Conservation (phyloP, 2,113 vertebrate species). For the Phaethon lepturus region DNA sequence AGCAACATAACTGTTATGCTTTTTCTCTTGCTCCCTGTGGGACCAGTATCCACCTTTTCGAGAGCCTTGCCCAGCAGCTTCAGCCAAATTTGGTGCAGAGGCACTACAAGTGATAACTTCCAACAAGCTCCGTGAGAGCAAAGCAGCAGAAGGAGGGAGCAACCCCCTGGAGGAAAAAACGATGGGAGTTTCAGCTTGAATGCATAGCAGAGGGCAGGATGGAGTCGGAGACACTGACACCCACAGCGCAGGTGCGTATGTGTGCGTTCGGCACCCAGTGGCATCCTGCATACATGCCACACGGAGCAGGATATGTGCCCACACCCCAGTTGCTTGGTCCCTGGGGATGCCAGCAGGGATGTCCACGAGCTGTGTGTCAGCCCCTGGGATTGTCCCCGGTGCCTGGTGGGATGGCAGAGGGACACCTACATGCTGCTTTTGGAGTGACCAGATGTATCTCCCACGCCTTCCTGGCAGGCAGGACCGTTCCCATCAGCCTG, state of each 20-base stretch:
- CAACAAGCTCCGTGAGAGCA: not conserved
- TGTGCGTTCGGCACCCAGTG: not conserved
- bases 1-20: not conserved
- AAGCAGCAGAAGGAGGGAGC: not conserved
- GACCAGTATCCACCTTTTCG: not conserved
- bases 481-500: not conserved
- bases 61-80: not conserved
- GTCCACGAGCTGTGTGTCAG: not conserved
- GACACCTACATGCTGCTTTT: not conserved
- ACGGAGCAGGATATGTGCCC: not conserved
- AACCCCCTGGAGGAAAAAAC: not conserved
- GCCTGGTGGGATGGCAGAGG: not conserved
- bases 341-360: not conserved
- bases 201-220: not conserved
- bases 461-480: not conserved
- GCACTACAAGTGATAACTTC: not conserved
- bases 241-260: fast-evolving
- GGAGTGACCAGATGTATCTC: not conserved
- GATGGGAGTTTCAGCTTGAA: not conserved
- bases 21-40: not conserved
- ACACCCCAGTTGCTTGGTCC: no score
- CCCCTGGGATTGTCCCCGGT: not conserved
- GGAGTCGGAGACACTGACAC: not conserved
- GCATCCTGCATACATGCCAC: not conserved
- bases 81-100: not conserved